These are phyloP conservation scores for Perodicticus potto DNA, from an alignment of 2,797 vertebrate species.

Conservation along the genomic window DNA sequence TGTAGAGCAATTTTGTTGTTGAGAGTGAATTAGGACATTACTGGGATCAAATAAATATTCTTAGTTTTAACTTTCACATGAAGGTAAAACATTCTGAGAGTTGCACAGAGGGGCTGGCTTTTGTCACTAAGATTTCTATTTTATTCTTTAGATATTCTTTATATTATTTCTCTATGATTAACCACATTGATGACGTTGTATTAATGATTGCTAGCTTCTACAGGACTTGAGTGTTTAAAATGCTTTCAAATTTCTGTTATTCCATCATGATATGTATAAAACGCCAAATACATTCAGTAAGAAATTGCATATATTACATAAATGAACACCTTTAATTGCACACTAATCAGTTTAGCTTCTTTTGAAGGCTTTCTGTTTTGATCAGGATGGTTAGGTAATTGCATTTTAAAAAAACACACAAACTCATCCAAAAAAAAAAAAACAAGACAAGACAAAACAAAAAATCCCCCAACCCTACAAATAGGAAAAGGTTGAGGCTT, in stretches of 20 bases:
- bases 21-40: slow-evolving; percentile 22
- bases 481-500: slow-evolving; percentile 85
- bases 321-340: slow-evolving; percentile 60
- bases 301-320: slow-evolving; percentile 67
- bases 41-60: slow-evolving; percentile 29
- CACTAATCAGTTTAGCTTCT: slow-evolving; percentile 75
- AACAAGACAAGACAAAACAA: not conserved
- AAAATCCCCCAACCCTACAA: not conserved
- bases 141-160: not conserved
- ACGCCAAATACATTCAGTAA: slow-evolving; percentile 39
- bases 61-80: slow-evolving; percentile 5
- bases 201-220: not conserved
- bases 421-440: not conserved
- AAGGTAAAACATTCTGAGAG: not conserved
- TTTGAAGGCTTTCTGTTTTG: slow-evolving; percentile 76
- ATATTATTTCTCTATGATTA: not conserved
- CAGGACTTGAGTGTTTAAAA: not conserved
- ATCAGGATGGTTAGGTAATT: slow-evolving; percentile 78
- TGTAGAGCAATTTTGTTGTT: not conserved
- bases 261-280: slow-evolving; percentile 68
- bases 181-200: not conserved
- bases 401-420: slow-evolving; percentile 77
- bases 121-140: slow-evolving; percentile 25
- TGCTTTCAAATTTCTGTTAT: slow-evolving; percentile 25
- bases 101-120: not conserved